Conservation (phyloP, 2,797 vertebrate genomes). For the Channa striata region DNA sequence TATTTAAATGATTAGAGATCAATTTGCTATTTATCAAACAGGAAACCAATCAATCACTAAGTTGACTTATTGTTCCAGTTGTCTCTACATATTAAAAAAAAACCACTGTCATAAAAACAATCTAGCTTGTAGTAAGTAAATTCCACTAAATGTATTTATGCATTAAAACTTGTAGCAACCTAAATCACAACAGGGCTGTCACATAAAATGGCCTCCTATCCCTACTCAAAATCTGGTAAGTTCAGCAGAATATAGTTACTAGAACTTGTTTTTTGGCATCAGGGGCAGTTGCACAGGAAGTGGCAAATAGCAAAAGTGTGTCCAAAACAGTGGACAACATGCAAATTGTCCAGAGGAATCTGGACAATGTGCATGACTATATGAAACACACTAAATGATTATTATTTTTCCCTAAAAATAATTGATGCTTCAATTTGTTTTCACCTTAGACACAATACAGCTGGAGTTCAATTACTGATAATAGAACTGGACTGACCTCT, state of each 20-base stretch:
- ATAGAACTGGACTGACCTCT: slow-evolving; percentile 21
- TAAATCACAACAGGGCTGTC: slow-evolving; percentile 22
- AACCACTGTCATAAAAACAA: neutral
- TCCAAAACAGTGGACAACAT: slow-evolving; percentile 22
- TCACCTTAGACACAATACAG: slow-evolving; percentile 5
- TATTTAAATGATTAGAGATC: no score
- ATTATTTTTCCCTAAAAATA: neutral
- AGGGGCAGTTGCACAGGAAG: slow-evolving; percentile 12
- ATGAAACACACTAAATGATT: no score
- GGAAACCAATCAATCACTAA: no score
- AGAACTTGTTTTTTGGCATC: slow-evolving; percentile 36
- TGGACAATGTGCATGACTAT: no score
- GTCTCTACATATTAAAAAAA: no score
- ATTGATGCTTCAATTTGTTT: slow-evolving; percentile 9
- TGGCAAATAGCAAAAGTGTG: slow-evolving; percentile 39
- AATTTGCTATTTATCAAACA: no score
- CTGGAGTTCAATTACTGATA: slow-evolving; percentile 18
- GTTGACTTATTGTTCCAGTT: no score
- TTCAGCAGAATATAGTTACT: slow-evolving; percentile 20
- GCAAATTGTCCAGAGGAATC: slow-evolving; percentile 33
- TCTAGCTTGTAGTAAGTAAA: neutral
- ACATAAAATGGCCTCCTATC: neutral
- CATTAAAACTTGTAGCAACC: slow-evolving; percentile 17
- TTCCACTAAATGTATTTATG: slow-evolving; percentile 4
- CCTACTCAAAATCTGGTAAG: slow-evolving; percentile 14